Base-by-base conservation (phyloP, 1,140 invertebrate species). In the Aphis craccivora region DNA sequence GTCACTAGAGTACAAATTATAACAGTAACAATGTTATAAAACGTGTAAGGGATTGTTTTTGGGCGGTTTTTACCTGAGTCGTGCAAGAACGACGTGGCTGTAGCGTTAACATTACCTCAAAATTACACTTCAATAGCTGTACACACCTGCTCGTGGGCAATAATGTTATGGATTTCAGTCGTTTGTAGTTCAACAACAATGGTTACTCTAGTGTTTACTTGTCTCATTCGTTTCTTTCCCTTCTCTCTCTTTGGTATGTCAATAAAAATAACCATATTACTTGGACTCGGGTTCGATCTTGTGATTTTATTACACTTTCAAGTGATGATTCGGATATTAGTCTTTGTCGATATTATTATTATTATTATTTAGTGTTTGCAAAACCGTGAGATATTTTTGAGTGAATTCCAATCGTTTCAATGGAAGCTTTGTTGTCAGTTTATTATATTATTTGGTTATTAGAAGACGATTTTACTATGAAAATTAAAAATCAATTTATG, bases 121-220 rank as follows among this genome's bases (percentile, higher is more conserved):
- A 91, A 91, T 67, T 67, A 88, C 86, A 91, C 90, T 91, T 91
- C 53, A 67, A 91, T 76, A 91, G 22, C n/a, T 11, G 20, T 30
- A 51, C n/a, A 43, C 37, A 91, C 90, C 90, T 91, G 53, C 40
- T 45, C 60, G 20, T 25, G 25, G 60, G 4, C 40, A 60, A 45
- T 91, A n/a, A 91, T 45, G 14, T 91, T 91, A 67, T 91, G 90
- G 35, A 76, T 91, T 91, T 81, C 40, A 40, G 23, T 43, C 2
- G 9, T 35, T 91, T n/a, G 53, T 81, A 81, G 60, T 91, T n/a
- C 60, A 45, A 76, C 48, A 90, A n/a, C 37, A 40, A 25, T 43
- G 37, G 9, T 48, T 30, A 22, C 23, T 91, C 18, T 22, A 53
- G 60, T 91, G 60, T 91, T 91, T 91, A 67, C 90, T 45, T 30